A percentile compares a stretch with the other conserved stretches of the same genome.
These are phyloP conservation scores for Hyposoter didymator DNA, from an alignment of 2,888 invertebrate genomes.

Conservation along the genomic window DNA sequence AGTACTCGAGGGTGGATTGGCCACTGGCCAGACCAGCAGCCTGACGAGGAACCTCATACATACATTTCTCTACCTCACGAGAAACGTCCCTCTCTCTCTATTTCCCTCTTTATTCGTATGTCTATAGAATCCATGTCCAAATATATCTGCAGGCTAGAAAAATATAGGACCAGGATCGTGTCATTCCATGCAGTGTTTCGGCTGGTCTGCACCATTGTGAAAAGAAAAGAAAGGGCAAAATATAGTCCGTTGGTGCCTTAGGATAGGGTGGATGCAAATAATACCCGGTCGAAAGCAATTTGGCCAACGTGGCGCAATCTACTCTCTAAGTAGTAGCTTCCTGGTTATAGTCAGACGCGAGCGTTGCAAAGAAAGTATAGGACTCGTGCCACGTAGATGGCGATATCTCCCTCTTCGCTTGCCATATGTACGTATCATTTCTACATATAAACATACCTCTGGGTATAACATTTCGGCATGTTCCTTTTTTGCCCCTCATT, in stretches of 20 bases:
- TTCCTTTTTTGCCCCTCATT: slow-evolving; percentile 14
- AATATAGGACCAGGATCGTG: slow-evolving; percentile 53
- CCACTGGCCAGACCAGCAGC: slow-evolving; percentile 74
- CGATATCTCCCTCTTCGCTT: slow-evolving; percentile 29
- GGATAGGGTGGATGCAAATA: slow-evolving; percentile 75
- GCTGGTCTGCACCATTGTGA: slow-evolving; percentile 60
- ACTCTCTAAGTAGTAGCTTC: slow-evolving; percentile 73
- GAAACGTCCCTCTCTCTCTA: slow-evolving; percentile 47
- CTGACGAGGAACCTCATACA: slow-evolving; percentile 73
- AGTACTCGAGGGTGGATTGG: slow-evolving; percentile 75
- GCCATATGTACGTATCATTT: neutral
- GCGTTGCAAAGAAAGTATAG: slow-evolving; percentile 53
- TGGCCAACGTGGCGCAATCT: slow-evolving; percentile 78
- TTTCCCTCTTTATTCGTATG: neutral
- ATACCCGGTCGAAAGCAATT: slow-evolving; percentile 80
- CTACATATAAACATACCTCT: neutral
- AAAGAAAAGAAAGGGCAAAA: slow-evolving; percentile 52
- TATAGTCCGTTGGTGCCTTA: slow-evolving; percentile 34
- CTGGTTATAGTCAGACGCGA: slow-evolving; percentile 73
- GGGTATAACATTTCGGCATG: neutral
- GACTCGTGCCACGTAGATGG: slow-evolving; percentile 42
- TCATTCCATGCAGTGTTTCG: slow-evolving; percentile 66
- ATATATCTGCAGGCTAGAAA: slow-evolving; percentile 45
- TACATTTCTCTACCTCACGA: slow-evolving; percentile 64
- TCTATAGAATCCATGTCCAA: slow-evolving; percentile 24